These are phyloP conservation scores for Emydocephalus ijimae DNA, from an alignment of 2,113 vertebrate genomes.

Conservation along the genomic window DNA sequence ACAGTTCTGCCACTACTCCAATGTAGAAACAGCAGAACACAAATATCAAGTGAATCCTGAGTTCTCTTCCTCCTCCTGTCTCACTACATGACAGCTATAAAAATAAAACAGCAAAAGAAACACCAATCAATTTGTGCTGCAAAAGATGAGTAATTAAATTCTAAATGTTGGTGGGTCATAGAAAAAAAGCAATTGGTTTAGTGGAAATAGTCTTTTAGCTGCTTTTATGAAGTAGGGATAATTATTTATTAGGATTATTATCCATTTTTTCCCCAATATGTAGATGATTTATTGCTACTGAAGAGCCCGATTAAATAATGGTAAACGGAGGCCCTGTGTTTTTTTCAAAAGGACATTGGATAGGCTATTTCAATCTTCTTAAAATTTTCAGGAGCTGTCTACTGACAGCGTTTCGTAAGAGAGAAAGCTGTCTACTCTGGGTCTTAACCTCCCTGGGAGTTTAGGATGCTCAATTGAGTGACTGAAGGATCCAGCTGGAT, in stretches of 20 bases:
- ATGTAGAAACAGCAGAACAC: constrained; percentile 1
- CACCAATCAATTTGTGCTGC: constrained; percentile 1
- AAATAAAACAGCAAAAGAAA: background rate
- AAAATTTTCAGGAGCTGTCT: background rate
- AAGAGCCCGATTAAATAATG: background rate
- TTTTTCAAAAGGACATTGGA: background rate
- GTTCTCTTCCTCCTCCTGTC: background rate
- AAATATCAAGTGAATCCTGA: constrained; percentile 19
- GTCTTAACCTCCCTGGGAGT: background rate
- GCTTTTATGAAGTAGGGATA: constrained; percentile 20
- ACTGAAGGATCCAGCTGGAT: background rate
- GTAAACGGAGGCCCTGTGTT: background rate
- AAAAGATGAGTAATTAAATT: constrained; percentile 15
- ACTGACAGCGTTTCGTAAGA: background rate
- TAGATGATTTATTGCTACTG: constrained; percentile 3
- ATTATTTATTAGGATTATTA: constrained; percentile 21
- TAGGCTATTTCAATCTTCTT: background rate
- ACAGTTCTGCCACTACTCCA: background rate
- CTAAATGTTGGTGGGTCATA: constrained; percentile 11
- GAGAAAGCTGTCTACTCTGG: background rate
- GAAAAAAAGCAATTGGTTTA: background rate
- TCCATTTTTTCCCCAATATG: background rate
- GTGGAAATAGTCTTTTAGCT: background rate
- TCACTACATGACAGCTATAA: constrained; percentile 6
- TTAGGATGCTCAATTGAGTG: background rate